Evolutionary conservation across 2,797 vertebrate genomes (phyloP).

Genomic region (Lerista edwardsae): DNA sequence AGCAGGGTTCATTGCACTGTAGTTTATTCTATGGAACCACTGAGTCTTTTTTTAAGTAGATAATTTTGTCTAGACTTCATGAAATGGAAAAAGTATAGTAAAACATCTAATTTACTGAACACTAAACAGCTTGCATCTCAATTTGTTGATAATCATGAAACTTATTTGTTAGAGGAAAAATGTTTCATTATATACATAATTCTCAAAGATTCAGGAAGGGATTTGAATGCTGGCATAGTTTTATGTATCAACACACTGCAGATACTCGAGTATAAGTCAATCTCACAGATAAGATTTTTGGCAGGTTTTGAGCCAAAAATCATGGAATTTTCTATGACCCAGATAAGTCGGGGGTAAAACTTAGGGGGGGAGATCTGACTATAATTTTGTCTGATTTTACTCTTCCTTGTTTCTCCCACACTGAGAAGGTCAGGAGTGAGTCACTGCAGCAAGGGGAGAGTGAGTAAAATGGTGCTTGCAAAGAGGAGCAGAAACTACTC

Average conservation of each 20-base stretch:
- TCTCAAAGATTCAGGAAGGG: slow-evolving; percentile 70
- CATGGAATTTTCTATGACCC: too few species aligned
- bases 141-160: slow-evolving; percentile 10
- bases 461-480: too few species aligned
- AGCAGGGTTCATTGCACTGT: slow-evolving; percentile 16
- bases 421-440: too few species aligned
- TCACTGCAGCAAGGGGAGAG: too few species aligned
- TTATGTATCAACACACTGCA: slow-evolving; percentile 77
- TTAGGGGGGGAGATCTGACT: too few species aligned
- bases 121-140: neutral
- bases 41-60: neutral
- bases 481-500: too few species aligned
- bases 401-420: too few species aligned
- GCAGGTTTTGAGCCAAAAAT: too few species aligned
- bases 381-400: too few species aligned
- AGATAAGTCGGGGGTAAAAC: too few species aligned
- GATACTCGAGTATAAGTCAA: too few species aligned
- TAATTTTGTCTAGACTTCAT: slow-evolving; percentile 22
- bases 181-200: slow-evolving; percentile 58
- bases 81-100: slow-evolving; percentile 29
- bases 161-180: slow-evolving; percentile 52
- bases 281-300: too few species aligned
- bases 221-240: slow-evolving; percentile 69
- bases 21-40: slow-evolving; percentile 16
- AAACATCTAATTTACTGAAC: neutral